phyloP scores from a whole-genome alignment of 37 sponge, comb jelly and placozoan species.

The Hormiphora californensis region DNA sequence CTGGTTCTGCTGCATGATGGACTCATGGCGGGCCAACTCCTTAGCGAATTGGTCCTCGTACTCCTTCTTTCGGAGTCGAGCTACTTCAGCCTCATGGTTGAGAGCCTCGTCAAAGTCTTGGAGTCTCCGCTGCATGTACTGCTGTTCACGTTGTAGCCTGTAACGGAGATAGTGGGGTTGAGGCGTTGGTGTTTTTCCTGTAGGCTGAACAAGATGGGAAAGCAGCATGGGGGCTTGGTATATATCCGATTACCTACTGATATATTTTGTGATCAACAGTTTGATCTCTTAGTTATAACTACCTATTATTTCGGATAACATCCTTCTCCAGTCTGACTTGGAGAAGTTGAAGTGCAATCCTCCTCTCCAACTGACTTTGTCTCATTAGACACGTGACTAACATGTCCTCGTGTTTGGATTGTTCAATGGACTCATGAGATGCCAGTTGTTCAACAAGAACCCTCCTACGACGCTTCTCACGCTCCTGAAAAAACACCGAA shows the following conservation, averaged over 20 bases:
- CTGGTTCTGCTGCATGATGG: background rate
- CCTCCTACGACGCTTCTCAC: conserved; percentile 75
- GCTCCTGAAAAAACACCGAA: conserved; percentile 62
- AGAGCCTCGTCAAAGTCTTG: conserved; percentile 75
- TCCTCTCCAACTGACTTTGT: conserved; percentile 85
- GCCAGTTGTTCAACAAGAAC: conserved; percentile 68
- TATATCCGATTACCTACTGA: background rate
- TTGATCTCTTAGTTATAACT: background rate
- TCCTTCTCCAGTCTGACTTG: conserved; percentile 83
- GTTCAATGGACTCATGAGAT: conserved; percentile 52
- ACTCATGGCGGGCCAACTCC: conserved; percentile 55
- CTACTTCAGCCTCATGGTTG: conserved; percentile 68
- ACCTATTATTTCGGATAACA: conserved; percentile 71
- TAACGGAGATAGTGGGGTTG: background rate
- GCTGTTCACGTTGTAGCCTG: conserved; percentile 67
- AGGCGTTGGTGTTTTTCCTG: background rate
- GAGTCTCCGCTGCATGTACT: conserved; percentile 73
- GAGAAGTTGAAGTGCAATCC: conserved; percentile 87
- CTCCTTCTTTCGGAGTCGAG: conserved; percentile 50
- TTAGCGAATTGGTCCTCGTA: conserved; percentile 55
- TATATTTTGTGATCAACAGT: background rate
- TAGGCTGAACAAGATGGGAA: background rate
- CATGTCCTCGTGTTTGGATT: conserved; percentile 63
- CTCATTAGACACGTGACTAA: conserved; percentile 78
- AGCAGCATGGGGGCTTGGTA: background rate